A percentile compares a stretch with the other conserved stretches of the same genome.
phyloP scores from a whole-genome alignment of 2,888 invertebrate species.

The Caenorhabditis sp. region DNA sequence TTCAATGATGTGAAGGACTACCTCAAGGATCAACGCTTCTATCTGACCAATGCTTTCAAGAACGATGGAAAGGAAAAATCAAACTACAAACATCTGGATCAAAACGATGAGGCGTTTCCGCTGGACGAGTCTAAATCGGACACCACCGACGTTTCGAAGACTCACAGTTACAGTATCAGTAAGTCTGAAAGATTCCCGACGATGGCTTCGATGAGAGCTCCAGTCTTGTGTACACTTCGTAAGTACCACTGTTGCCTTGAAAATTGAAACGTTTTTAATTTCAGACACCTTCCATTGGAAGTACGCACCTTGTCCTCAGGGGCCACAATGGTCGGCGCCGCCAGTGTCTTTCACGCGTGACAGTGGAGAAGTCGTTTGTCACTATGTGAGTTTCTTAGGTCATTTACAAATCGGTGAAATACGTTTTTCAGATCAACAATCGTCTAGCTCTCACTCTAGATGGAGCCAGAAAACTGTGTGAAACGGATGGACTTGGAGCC shows the following conservation, averaged over 20 bases:
- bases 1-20: not conserved
- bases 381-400: not conserved
- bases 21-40: conserved; percentile 4
- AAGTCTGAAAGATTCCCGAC: not conserved
- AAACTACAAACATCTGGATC: not conserved
- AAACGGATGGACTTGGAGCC: not conserved
- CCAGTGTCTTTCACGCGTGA: not conserved
- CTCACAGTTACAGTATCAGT: conserved; percentile 7
- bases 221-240: conserved; percentile 18
- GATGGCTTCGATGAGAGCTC: conserved; percentile 27
- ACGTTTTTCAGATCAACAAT: not conserved
- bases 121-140: no score
- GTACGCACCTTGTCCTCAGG: not conserved
- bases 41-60: conserved; percentile 23
- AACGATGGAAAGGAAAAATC: conserved; percentile 6
- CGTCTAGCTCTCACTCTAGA: no score
- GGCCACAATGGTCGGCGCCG: not conserved
- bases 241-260: not conserved
- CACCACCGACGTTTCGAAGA: no score
- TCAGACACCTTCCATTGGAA: conserved; percentile 25
- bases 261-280: not conserved
- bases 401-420: not conserved
- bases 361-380: not conserved
- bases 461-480: not conserved
- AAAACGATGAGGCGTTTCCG: not conserved